Conservation (phyloP, 2,113 vertebrate genomes). For the Tachysurus fulvidraco region DNA sequence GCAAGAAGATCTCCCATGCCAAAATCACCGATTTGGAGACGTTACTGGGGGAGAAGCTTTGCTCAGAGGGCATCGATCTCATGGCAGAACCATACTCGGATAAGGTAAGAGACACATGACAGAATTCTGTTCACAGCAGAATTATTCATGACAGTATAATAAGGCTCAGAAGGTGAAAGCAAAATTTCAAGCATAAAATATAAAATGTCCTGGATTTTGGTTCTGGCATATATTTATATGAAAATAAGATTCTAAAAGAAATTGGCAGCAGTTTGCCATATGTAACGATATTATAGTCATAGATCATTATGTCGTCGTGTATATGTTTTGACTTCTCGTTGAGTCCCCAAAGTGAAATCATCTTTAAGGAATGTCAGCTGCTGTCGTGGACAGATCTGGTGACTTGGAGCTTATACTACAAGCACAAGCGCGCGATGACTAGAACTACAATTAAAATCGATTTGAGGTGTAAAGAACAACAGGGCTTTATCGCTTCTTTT, state of each 20-base stretch:
- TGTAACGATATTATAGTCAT: not conserved
- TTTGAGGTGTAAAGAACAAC: not conserved
- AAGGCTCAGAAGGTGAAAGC: not conserved
- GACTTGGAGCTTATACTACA: not conserved
- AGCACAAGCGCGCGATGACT: not conserved
- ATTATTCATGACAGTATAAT: not conserved
- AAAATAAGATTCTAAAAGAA: not conserved
- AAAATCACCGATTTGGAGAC: slow-evolving; percentile 83
- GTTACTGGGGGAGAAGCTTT: slow-evolving; percentile 84
- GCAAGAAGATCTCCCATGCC: slow-evolving; percentile 80
- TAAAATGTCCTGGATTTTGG: not conserved
- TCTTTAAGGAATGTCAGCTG: slow-evolving; percentile 25
- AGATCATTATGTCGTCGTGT: not conserved
- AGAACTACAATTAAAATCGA: not conserved
- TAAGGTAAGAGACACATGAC: slow-evolving; percentile 75
- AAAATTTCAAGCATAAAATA: not conserved
- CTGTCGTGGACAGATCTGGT: slow-evolving; percentile 16
- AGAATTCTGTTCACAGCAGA: not conserved
- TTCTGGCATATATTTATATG: not conserved
- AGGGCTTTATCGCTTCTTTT: not conserved
- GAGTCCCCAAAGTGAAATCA: not conserved
- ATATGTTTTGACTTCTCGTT: not conserved
- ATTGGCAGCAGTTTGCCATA: not conserved
- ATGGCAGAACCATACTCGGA: slow-evolving; percentile 96
- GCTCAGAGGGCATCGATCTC: slow-evolving; percentile 88